Conservation (phyloP, 1,140 invertebrate species). For the Brachionus paranguensis region DNA sequence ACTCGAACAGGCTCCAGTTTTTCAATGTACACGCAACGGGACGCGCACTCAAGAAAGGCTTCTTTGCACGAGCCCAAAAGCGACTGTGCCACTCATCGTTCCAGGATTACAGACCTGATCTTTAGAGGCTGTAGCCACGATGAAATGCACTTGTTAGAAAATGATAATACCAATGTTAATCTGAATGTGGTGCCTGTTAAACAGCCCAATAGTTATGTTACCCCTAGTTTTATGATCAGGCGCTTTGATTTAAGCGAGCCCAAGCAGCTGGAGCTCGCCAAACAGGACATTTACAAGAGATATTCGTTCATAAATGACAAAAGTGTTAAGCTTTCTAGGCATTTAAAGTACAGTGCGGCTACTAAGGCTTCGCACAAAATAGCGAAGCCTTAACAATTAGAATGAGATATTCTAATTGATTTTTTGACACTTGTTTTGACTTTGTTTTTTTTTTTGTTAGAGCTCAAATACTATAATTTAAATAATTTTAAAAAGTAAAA, state of each 20-base stretch:
- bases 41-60: not conserved
- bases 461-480: not conserved
- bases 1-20: not conserved
- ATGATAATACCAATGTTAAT: not conserved
- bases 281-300: not conserved
- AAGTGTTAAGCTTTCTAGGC: not conserved
- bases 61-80: not conserved
- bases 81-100: not conserved
- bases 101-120: not conserved
- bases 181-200: not conserved
- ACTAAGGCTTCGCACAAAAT: not conserved
- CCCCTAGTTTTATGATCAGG: not conserved
- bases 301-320: conserved; percentile 13
- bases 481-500: not conserved
- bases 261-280: not conserved
- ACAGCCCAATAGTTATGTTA: not conserved
- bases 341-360: not conserved
- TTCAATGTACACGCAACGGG: not conserved
- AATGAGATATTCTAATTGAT: not conserved
- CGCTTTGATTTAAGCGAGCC: not conserved
- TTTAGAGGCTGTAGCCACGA: not conserved
- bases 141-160: not conserved
- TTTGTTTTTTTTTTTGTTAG: not conserved
- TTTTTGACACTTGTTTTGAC: not conserved
- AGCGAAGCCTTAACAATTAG: not conserved